Evolutionary conservation across 2,888 invertebrate genomes (phyloP), one percentile per base, ranked within the genome.

Genomic region (Pelosia muscerda): DNA sequence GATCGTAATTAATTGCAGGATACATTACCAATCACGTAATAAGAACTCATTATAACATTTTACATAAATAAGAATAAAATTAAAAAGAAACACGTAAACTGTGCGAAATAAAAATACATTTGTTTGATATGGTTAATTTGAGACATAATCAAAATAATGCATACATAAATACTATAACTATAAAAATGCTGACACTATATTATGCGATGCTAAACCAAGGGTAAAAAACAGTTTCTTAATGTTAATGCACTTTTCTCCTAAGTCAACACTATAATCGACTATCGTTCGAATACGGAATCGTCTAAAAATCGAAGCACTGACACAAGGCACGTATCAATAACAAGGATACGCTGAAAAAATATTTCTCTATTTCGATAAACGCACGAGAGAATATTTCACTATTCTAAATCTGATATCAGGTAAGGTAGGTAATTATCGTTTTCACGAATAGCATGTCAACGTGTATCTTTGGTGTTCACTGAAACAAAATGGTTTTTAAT

Each of bases 261-360:
- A 59, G 34, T 73, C 68, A 77, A 73, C 63, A 53, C 65, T 75
- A 54, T 54, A 77, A 71, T 74, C 72, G 69, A 71, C 84, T 83
- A 84, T 68, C 61, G 77, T 82, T 72, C 79, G 76, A 82, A 75
- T 75, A 74, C 81, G 66, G 66, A 66, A 81, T 78, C 75, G 75
- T 77, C 81, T 82, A 82, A 34, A 75, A 78, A 68, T 76, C 70
- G 70, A 88, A 90, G 90, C 86, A 85, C 80, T 77, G 85, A 89
- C 88, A 87, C 91, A 92, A 93, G 91, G 93, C 92, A 93, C 91
- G 92, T 89, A 92, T 89, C 93, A 73, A 87, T 83, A 81, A 82
- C 86, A 87, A 88, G 84, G 92, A 92, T 92, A 93, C 93, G 93
- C 78, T 92, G 92, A 86, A 92, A 93, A 93, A 92, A 93, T 92